Evolutionary conservation across 2,113 vertebrate genomes (phyloP).

Genomic region (Osmerus eperlanus): DNA sequence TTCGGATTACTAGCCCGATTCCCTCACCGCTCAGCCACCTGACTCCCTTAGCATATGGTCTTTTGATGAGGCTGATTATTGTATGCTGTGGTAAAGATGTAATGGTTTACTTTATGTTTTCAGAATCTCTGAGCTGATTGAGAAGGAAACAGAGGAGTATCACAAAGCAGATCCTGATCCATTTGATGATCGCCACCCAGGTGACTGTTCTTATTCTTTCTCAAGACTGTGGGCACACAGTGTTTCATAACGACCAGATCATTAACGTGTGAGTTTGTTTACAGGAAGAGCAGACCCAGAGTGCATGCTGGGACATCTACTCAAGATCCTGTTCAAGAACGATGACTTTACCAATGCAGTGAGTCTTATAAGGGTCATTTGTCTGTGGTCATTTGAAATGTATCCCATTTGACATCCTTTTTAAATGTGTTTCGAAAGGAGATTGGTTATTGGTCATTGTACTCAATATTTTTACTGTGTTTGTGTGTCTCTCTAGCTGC

Average conservation of each 20-base stretch:
- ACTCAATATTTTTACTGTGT: not conserved
- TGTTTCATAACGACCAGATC: not conserved
- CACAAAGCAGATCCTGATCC: conserved; percentile 93
- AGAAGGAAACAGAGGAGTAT: conserved; percentile 88
- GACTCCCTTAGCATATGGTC: too few relatives aligned
- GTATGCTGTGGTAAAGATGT: too few relatives aligned
- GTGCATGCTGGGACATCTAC: conserved; percentile 90
- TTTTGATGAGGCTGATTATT: conserved; percentile 7
- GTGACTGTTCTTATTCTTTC: conserved; percentile 57
- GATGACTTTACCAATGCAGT: conserved; percentile 96
- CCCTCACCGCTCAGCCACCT: too few relatives aligned
- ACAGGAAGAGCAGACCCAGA: conserved; percentile 90
- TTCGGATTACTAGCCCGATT: too few relatives aligned
- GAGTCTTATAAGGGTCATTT: conserved; percentile 38
- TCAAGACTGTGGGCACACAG: too few relatives aligned
- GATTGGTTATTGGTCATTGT: not conserved
- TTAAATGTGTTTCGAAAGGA: too few relatives aligned
- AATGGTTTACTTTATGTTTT: conserved; percentile 2
- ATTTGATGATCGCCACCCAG: conserved; percentile 95
- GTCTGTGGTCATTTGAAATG: too few relatives aligned
- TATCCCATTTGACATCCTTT: too few relatives aligned
- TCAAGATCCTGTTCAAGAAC: conserved; percentile 93
- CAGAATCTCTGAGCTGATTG: conserved; percentile 94
- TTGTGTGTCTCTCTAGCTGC: conserved; percentile 69
- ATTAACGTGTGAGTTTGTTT: not conserved